Evolutionary conservation across 2,113 vertebrate genomes (phyloP), one percentile per base, ranked within the genome.

Genomic region (Hippocampus guttulatus): DNA sequence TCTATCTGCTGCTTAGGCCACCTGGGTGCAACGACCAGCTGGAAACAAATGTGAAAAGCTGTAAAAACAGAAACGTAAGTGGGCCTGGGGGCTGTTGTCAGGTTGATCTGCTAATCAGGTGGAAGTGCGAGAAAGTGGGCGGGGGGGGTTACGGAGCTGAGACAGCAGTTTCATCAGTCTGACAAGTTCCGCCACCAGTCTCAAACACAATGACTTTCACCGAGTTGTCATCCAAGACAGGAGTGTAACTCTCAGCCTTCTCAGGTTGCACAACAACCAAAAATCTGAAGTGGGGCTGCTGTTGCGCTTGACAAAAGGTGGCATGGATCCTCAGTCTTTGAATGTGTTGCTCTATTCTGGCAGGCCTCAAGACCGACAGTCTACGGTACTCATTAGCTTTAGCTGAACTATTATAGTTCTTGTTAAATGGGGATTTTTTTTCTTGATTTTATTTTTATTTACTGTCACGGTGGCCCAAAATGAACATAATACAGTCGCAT

Each of bases 251-350:
- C 38, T 27, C 0, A 0, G 58, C 33, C 33, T 41, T 61, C 18
- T 85, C 70, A 20, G 3, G 72, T 83, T 83, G 82, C 78, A 45
- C 18, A 12, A 33, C 58, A 40, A 82, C 78, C 84, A 76, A 80
- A 70, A 73, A 47, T 16, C 15, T 27, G 68, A 21, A 65, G 55
- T 38, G 70, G 67, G 23, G 70, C 51, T 0, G 9, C 20, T 40
- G 8, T 20, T 63, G 33, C 33, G 33, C 61, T 40, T 63, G 33
- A 41, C 18, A 63, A 18, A 63, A 38, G 15, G 15, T 15, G 1
- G 60, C 16, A 33, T 55, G 55, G 55, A 58, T 5, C 23, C 55
- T 58, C 9, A n/a, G 4, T 25, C 3, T 57, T 23, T 57, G 23
- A 57, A 25, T 23, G 54, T 0, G 23, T 27, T 3, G 12, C 47